Percentiles rank a stretch among this genome's conserved stretches.
These are phyloP conservation scores for Sarotherodon lohbergeri DNA, from an alignment of 2,113 vertebrate genomes.

Conservation along the genomic window DNA sequence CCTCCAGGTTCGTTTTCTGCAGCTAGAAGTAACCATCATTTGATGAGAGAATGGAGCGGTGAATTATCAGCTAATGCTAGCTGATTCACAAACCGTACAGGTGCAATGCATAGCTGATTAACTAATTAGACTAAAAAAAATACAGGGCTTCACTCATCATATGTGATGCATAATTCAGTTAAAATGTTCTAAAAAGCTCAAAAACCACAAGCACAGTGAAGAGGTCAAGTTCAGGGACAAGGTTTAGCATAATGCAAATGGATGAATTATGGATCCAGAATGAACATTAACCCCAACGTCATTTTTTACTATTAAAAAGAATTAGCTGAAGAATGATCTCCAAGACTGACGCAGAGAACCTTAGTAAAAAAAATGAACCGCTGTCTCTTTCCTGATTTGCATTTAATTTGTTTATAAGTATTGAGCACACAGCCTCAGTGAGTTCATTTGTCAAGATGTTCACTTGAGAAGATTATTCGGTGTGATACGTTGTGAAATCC, in stretches of 20 bases:
- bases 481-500: not conserved
- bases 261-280: not conserved
- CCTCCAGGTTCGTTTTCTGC: not conserved
- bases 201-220: not conserved
- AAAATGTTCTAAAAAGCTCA: not conserved
- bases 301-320: not conserved
- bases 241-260: not conserved
- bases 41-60: fast-evolving
- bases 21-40: not conserved
- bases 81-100: fast-evolving
- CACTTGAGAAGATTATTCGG: not conserved
- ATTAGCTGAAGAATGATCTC: not conserved
- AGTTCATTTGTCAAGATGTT: not conserved
- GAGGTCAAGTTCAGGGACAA: not conserved
- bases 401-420: not conserved
- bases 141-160: not conserved
- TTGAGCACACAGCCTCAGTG: not conserved
- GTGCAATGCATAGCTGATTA: not conserved
- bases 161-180: not conserved
- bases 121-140: not conserved
- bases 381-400: not conserved
- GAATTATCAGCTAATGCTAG: not conserved
- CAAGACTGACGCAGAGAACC: not conserved
- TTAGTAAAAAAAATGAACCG: not conserved
- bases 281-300: not conserved